phyloP scores from a whole-genome alignment of 2,888 invertebrate genomes.

The Altica lythri region DNA sequence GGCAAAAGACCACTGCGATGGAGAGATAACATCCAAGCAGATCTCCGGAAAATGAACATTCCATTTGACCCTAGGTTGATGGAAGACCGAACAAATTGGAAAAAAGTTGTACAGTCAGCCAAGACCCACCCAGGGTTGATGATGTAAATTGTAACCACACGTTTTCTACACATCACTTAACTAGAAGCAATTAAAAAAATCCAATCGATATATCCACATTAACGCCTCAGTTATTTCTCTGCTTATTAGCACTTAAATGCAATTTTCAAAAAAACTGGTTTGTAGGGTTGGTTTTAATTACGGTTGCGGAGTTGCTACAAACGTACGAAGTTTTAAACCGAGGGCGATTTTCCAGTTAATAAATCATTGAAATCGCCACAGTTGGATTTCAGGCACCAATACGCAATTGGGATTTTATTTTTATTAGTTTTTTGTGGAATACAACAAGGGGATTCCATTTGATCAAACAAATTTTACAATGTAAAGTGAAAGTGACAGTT shows the following conservation, averaged over 20 bases:
- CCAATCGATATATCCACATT: slow-evolving; percentile 14
- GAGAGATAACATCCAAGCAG: too few species aligned
- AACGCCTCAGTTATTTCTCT: slow-evolving; percentile 11
- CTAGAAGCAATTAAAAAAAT: slow-evolving; percentile 14
- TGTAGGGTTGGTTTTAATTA: slow-evolving; percentile 13
- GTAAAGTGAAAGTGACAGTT: too few species aligned
- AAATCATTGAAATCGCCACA: slow-evolving; percentile 3
- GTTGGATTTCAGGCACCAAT: neutral
- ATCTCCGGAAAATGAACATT: too few species aligned
- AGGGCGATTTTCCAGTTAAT: neutral
- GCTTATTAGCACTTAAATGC: slow-evolving; percentile 21
- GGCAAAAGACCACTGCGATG: too few species aligned
- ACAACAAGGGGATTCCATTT: too few species aligned
- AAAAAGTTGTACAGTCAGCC: too few species aligned
- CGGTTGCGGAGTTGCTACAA: slow-evolving; percentile 5
- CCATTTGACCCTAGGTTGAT: too few species aligned
- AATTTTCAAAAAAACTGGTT: slow-evolving; percentile 12
- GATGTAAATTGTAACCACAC: neutral
- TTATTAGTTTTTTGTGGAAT: too few species aligned
- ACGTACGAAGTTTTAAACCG: slow-evolving; percentile 1
- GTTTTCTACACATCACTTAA: slow-evolving; percentile 12
- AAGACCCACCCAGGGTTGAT: too few species aligned
- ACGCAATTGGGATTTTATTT: too few species aligned
- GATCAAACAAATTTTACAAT: too few species aligned
- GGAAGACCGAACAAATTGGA: too few species aligned